A percentile compares a stretch with the other conserved stretches of the same genome.
These are phyloP conservation scores for Incurvaria masculella DNA, from an alignment of 2,888 invertebrate species.

Conservation along the genomic window DNA sequence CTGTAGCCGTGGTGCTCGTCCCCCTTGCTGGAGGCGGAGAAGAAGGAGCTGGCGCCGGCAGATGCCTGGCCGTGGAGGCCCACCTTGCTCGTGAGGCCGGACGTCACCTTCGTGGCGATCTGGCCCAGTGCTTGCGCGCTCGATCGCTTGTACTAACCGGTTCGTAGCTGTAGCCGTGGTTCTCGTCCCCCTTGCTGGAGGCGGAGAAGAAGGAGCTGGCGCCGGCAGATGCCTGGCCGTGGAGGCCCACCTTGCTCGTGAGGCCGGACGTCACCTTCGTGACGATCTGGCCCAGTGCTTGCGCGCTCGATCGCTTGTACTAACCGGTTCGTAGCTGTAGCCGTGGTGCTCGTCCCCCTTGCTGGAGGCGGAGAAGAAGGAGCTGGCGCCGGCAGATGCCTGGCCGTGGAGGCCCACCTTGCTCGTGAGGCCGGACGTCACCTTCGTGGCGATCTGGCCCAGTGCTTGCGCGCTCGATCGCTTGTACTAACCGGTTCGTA, in stretches of 20 bases:
- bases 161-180: slow-evolving; percentile 44
- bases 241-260: slow-evolving; percentile 50
- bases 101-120: slow-evolving; percentile 45
- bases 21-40: slow-evolving; percentile 46
- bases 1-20: slow-evolving; percentile 41
- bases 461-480: slow-evolving; percentile 36
- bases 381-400: slow-evolving; percentile 50
- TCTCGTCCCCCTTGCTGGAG: slow-evolving; percentile 43
- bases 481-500: slow-evolving; percentile 39
- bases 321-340: slow-evolving; percentile 46
- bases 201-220: slow-evolving; percentile 44
- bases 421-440: slow-evolving; percentile 45
- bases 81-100: slow-evolving; percentile 50
- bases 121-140: slow-evolving; percentile 43
- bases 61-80: slow-evolving; percentile 55
- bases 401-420: slow-evolving; percentile 54
- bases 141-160: slow-evolving; percentile 41
- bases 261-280: slow-evolving; percentile 46
- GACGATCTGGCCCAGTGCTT: slow-evolving; percentile 42
- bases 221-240: slow-evolving; percentile 56
- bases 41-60: slow-evolving; percentile 42
- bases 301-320: slow-evolving; percentile 31
- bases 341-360: slow-evolving; percentile 41
- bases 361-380: slow-evolving; percentile 47
- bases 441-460: slow-evolving; percentile 42